A percentile compares a stretch with the other conserved stretches of the same genome.
phyloP scores from a whole-genome alignment of 2,797 vertebrate species.

The Sphenopsis melanotis region DNA sequence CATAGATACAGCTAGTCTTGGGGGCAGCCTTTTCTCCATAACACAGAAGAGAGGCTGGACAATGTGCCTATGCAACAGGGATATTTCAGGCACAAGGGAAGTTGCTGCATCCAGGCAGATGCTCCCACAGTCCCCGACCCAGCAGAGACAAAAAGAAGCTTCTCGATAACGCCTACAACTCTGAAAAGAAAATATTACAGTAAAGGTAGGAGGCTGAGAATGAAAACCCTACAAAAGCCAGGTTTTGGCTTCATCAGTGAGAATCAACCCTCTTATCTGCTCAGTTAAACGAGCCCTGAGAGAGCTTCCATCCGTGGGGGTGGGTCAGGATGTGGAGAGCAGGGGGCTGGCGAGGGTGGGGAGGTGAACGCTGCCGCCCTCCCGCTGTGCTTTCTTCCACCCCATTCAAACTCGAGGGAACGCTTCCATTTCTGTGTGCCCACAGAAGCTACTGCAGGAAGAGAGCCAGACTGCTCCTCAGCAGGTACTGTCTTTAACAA shows the following conservation, averaged over 20 bases:
- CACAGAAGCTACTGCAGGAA: not conserved
- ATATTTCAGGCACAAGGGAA: not conserved
- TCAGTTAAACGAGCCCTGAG: not conserved
- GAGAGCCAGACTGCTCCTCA: not conserved
- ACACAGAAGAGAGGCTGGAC: fast-evolving
- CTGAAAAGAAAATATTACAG: not conserved
- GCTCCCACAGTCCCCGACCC: not conserved
- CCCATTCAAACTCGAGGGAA: not conserved
- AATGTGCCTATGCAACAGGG: fast-evolving
- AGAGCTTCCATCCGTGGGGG: not conserved
- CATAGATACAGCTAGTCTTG: not conserved
- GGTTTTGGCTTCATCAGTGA: not conserved
- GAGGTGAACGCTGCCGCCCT: not conserved
- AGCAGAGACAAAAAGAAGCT: not conserved
- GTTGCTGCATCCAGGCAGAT: not conserved
- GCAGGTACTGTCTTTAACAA: constrained; percentile 14
- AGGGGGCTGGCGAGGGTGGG: not conserved
- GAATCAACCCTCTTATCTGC: not conserved
- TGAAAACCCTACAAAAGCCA: not conserved
- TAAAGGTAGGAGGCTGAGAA: not conserved
- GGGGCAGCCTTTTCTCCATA: not conserved
- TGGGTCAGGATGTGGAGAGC: fast-evolving
- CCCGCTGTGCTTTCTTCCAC: not conserved
- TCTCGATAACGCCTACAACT: fast-evolving
- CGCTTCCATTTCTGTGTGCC: not conserved